Evolutionary conservation across 35 echinoderm and acorn worm genomes (phyloP), one percentile per base, ranked within the genome.

Genomic region (Antedon bifida): DNA sequence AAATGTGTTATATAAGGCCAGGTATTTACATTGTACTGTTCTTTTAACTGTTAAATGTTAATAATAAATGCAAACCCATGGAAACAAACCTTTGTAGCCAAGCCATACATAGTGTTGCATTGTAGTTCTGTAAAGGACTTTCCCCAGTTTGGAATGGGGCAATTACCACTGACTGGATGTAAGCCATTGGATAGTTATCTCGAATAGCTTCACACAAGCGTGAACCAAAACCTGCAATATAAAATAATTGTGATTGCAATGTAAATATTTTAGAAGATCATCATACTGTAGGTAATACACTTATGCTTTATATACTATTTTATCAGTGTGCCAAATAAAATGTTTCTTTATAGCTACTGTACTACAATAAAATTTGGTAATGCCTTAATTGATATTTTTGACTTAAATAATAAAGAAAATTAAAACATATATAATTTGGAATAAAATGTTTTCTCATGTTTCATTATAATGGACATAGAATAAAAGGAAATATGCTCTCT

Each of bases 41-140:
- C 13, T 73, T n/a, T n/a, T n/a, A 14, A 13, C 51, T 73, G 51
- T 13, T n/a, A 14, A 14, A 42, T 42, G 38, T 42, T 42, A 4
- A 42, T 42, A 7, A 42, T 4, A 4, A 42, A 7, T 42, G 38
- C 14, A 42, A n/a, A n/a, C n/a, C n/a, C 38, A 42, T 42, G 14
- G 38, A 42, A 82, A 76, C 89, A 83, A 31, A 99, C 95, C 88
- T 99, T 76, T 99, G 95, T 11, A 99, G 73, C 95, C 95, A 97
- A 21, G 85, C 42, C 13, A 89, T 83, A 73, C 87, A 84, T 0
- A 99, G 79, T 36, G 92, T 36, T 17, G 78, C 79, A 78, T 99
- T 99, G 83, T 99, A 99, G 78, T 99, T 77, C 46, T 99, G 95
- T 26, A 99, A 55, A 78, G 95, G 95, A 30, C 95, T 99, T 74